Evolutionary conservation across 2,888 invertebrate species (phyloP), one percentile per base, ranked within the genome.

Genomic region (Cryptocheilus praepositus): DNA sequence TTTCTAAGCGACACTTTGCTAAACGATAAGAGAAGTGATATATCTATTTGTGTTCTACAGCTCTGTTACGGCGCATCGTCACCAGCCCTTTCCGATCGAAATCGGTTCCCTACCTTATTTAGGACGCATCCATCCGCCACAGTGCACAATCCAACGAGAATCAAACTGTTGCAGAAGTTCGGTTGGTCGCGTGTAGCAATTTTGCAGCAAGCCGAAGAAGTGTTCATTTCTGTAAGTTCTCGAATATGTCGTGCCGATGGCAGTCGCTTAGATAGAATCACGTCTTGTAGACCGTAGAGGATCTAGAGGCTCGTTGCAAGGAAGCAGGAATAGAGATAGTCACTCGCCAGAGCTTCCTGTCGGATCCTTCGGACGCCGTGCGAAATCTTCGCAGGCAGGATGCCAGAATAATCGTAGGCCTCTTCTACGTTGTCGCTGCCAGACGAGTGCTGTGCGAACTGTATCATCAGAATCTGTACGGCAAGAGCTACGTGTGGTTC

Each of bases 81-180:
- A 58, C 99, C 99, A 7, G 99, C 99, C 3, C 90, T 99, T 61
- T 99, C 99, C 44, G 98, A 99, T 90, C 93, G 99, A 63, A 95
- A 96, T 80, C 93, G 99, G 61, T 99, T 99, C 89, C 98, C 98
- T 16, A 99, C 99, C 7, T 92, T 99, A 79, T 99, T 99, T 90
- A 94, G 99, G 64, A 99, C 99, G 0, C 99, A 99, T 90, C 99
- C 99, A 1, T 99, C 99, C 22, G 99, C 99, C 19, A 99, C 98
- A 0, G 98, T 99, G 62, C 99, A 99, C 90, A 99, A 99, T 90
- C 99, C 99, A 0, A 98, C 98, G 15, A 91, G 99, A 82, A 96
- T 99, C 79, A 97, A 96, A 87, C 92, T 99, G 63, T 96, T 99
- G 93, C 94, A 98, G 89, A 97, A 96, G 89, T 99, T 98, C 88